A percentile compares a stretch with the other conserved stretches of the same genome.
phyloP scores from a whole-genome alignment of 2,113 vertebrate genomes.

The Tricholaema leucomelas region DNA sequence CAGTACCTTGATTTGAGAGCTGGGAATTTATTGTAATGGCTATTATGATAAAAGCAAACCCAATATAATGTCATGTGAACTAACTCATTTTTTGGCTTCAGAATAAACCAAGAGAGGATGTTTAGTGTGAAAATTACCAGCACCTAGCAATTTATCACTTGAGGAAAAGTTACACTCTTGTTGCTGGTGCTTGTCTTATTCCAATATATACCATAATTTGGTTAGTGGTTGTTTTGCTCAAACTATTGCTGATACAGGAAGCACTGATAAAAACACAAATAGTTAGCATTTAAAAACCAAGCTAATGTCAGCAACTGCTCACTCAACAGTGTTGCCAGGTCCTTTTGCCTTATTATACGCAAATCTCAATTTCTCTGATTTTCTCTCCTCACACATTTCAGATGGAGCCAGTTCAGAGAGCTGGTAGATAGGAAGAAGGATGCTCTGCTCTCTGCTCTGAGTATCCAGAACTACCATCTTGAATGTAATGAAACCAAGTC shows the following conservation, averaged over 20 bases:
- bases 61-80: not conserved
- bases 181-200: not conserved
- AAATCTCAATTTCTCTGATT: not conserved
- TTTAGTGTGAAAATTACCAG: not conserved
- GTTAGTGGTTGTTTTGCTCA: not conserved
- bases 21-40: not conserved
- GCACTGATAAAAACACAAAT: not conserved
- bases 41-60: not conserved
- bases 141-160: not conserved
- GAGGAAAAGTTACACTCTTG: not conserved
- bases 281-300: not conserved
- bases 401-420: constrained; percentile 98
- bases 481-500: constrained; percentile 99
- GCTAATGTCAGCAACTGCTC: not conserved
- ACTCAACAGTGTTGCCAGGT: not conserved
- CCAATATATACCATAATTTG: not conserved
- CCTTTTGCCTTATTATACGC: not conserved
- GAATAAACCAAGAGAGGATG: not conserved
- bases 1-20: not conserved
- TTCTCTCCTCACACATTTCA: constrained; percentile 52
- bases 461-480: constrained; percentile 98
- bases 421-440: constrained; percentile 98
- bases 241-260: not conserved
- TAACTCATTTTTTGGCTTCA: not conserved
- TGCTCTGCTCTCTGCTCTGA: constrained; percentile 89